These are phyloP conservation scores for Camponotus vicinus DNA, from an alignment of 1,140 invertebrate genomes.

Conservation along the genomic window DNA sequence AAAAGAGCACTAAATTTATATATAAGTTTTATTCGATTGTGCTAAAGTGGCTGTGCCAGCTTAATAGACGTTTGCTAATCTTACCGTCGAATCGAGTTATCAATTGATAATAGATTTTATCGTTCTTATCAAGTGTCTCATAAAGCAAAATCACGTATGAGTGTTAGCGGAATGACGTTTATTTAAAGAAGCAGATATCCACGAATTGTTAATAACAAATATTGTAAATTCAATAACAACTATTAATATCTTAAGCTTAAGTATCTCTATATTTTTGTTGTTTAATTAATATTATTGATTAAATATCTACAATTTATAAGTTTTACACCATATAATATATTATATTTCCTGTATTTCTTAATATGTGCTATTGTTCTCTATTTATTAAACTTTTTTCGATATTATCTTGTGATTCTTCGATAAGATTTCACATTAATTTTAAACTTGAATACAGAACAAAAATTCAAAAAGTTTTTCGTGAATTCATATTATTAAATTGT, in stretches of 20 bases:
- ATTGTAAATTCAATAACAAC: constrained; percentile 3
- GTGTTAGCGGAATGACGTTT: not conserved
- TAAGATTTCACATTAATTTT: not conserved
- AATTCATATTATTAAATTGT: constrained; percentile 1
- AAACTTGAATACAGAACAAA: not conserved
- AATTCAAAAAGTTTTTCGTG: not conserved
- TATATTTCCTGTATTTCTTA: not conserved
- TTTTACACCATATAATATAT: not conserved
- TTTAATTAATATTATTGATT: not conserved
- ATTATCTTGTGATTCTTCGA: not conserved
- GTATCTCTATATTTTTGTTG: not conserved
- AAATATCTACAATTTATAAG: not conserved
- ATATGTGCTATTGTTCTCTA: not conserved
- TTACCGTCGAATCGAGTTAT: constrained; percentile 1
- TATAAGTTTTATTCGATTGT: too few relatives aligned
- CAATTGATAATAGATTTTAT: constrained; percentile 22
- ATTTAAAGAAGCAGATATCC: not conserved
- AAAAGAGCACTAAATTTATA: too few relatives aligned
- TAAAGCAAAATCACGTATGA: not conserved
- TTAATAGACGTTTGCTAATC: not conserved
- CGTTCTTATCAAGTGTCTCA: constrained; percentile 27
- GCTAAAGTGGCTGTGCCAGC: too few relatives aligned
- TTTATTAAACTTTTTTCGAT: not conserved
- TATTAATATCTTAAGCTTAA: not conserved
- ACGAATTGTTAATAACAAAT: not conserved